Evolutionary conservation across 2,888 invertebrate species (phyloP).

Genomic region (Tetragonisca angustula): DNA sequence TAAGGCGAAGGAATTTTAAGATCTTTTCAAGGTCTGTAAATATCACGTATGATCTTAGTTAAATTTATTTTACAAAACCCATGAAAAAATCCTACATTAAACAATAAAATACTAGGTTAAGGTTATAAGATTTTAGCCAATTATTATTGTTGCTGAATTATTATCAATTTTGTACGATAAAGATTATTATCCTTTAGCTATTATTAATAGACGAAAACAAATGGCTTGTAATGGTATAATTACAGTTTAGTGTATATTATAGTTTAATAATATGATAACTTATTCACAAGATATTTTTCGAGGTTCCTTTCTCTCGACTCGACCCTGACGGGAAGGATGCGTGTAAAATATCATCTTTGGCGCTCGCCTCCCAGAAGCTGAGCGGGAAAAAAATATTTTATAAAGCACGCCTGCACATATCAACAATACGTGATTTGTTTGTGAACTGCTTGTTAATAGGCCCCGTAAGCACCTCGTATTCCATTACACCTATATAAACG

Average conservation of each 20-base stretch:
- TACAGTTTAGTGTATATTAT: too few species aligned
- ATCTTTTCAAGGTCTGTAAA: background rate
- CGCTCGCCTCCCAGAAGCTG: conserved; percentile 55
- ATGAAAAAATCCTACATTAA: too few species aligned
- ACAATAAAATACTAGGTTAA: background rate
- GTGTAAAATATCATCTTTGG: conserved; percentile 56
- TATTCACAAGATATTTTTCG: conserved; percentile 44
- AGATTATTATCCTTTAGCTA: background rate
- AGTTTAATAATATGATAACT: conserved; percentile 15
- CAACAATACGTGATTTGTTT: conserved; percentile 69
- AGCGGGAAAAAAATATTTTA: conserved; percentile 47
- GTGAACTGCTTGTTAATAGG: conserved; percentile 65
- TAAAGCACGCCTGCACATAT: conserved; percentile 62
- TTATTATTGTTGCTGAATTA: background rate
- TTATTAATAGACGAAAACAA: background rate
- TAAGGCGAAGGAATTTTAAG: conserved; percentile 12
- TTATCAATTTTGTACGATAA: background rate
- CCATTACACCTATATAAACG: conserved; percentile 65
- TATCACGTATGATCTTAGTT: background rate
- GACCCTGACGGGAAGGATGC: conserved; percentile 61
- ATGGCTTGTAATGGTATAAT: background rate
- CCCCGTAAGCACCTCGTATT: conserved; percentile 34
- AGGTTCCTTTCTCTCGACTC: conserved; percentile 27
- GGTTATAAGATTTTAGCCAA: background rate
- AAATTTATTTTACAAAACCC: background rate